These are phyloP conservation scores for Miniopterus natalensis DNA, from an alignment of 2,113 vertebrate species.

Conservation along the genomic window DNA sequence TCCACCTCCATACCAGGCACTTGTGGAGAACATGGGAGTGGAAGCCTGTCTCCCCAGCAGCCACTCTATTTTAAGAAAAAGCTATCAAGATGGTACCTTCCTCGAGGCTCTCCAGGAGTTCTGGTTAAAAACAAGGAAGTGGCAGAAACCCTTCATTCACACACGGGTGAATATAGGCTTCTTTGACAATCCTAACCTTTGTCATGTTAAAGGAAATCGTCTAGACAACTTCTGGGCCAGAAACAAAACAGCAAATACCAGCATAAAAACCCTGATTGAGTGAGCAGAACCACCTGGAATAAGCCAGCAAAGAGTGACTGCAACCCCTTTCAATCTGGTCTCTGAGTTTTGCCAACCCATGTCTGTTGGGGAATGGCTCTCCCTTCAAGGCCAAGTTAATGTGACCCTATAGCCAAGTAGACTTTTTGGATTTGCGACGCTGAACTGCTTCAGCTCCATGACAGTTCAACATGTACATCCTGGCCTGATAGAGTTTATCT, in stretches of 20 bases:
- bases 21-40: neutral
- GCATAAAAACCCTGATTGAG: neutral
- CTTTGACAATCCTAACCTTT: neutral
- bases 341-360: neutral
- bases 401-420: neutral
- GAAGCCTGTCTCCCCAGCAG: neutral
- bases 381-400: neutral
- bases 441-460: neutral
- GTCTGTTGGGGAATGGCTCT: neutral
- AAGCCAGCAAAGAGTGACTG: neutral
- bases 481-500: neutral
- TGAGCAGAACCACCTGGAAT: neutral
- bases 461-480: neutral
- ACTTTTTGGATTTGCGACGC: neutral
- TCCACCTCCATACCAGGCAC: neutral
- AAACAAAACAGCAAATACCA: neutral
- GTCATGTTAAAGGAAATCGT: neutral
- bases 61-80: neutral
- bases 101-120: neutral
- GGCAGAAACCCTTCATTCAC: neutral
- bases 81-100: neutral
- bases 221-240: neutral
- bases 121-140: slow-evolving; percentile 2
- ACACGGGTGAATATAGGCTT: neutral
- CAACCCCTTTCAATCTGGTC: neutral